Conservation (phyloP, 2,888 invertebrate genomes). For the Chymomyza caudatula region DNA sequence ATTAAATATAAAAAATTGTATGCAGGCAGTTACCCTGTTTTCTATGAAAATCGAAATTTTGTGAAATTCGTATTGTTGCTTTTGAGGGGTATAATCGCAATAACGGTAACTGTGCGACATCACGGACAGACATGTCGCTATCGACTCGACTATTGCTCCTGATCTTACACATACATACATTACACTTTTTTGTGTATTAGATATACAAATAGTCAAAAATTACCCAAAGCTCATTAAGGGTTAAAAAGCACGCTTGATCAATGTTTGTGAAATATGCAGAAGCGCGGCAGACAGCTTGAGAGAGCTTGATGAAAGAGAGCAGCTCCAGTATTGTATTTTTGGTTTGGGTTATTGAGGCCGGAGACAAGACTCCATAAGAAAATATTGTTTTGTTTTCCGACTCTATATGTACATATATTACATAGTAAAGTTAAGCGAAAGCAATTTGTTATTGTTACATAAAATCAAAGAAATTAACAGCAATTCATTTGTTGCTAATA, state of each 20-base stretch:
- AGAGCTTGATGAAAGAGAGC: conserved; percentile 12
- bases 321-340: conserved; percentile 25
- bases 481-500: no score
- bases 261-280: background rate
- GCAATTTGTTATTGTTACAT: background rate
- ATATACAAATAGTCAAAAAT: background rate
- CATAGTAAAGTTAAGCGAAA: conserved; percentile 17
- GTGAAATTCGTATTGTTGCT: no score
- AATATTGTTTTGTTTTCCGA: no score
- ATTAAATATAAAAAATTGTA: no score
- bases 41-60: no score
- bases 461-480: conserved; percentile 22
- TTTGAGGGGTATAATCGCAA: no score
- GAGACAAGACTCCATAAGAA: conserved; percentile 19
- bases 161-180: conserved; percentile 1
- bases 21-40: no score
- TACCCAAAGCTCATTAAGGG: background rate
- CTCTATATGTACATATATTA: no score
- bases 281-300: background rate
- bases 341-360: conserved; percentile 58
- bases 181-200: no score
- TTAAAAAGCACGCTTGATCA: background rate
- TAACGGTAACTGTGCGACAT: no score
- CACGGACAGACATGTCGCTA: background rate
- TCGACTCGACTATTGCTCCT: no score